Conservation (phyloP, 2,797 vertebrate species). For the Valencia hispanica region DNA sequence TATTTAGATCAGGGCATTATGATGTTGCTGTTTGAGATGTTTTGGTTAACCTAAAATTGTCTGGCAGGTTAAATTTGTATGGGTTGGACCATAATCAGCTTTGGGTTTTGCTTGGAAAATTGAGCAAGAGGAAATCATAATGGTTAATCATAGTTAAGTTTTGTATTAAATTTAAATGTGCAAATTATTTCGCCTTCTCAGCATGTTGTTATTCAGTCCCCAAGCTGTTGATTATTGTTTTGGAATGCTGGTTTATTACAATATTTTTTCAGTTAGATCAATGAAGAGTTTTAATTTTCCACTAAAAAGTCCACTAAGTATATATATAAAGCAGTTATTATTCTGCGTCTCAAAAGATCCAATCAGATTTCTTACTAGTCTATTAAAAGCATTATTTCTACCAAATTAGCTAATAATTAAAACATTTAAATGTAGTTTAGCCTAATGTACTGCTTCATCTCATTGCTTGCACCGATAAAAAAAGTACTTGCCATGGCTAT, state of each 20-base stretch:
- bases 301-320: not conserved
- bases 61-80: not conserved
- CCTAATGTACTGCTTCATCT: constrained; percentile 35
- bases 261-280: not conserved
- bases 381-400: constrained; percentile 35
- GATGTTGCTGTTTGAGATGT: too few species aligned
- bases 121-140: not conserved
- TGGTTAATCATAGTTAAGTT: not conserved
- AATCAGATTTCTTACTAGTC: constrained; percentile 9
- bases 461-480: constrained; percentile 27
- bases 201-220: not conserved
- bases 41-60: not conserved
- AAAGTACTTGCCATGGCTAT: not conserved
- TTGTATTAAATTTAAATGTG: too few species aligned
- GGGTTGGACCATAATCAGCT: not conserved
- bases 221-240: not conserved
- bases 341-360: not conserved
- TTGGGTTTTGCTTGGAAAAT: not conserved
- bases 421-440: constrained; percentile 38
- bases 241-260: not conserved
- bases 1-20: too few species aligned
- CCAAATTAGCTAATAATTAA: constrained; percentile 54
- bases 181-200: not conserved
- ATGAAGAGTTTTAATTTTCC: not conserved
- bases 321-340: not conserved